phyloP scores from a whole-genome alignment of 2,888 invertebrate species.

The Arrhopalites spinosus region DNA sequence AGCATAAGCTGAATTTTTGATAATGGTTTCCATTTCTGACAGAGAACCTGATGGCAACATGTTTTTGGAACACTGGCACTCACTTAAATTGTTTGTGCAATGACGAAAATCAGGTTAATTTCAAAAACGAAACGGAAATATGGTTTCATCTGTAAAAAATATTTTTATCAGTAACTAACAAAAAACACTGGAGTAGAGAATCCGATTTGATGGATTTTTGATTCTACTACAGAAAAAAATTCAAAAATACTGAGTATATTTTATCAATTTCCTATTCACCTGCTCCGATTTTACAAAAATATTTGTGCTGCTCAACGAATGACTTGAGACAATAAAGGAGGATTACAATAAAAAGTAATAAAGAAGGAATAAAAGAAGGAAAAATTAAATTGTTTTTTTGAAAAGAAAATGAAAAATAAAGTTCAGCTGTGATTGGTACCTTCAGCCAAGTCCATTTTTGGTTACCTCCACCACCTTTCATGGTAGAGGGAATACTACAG shows the following conservation, averaged over 20 bases:
- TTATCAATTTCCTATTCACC: too few species aligned
- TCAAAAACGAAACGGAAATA: background rate
- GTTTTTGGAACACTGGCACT: slow-evolving; percentile 1
- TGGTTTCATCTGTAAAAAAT: background rate
- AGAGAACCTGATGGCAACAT: background rate
- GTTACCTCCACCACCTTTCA: background rate
- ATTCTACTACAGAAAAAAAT: too few species aligned
- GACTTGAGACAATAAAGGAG: background rate
- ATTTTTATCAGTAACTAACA: background rate
- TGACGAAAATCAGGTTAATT: background rate
- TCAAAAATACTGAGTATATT: too few species aligned
- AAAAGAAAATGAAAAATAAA: background rate
- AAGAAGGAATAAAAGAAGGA: background rate
- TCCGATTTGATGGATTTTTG: too few species aligned
- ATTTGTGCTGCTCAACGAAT: background rate
- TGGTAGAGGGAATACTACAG: background rate
- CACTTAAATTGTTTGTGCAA: background rate
- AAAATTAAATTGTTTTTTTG: background rate
- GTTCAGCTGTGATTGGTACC: background rate
- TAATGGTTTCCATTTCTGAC: too few species aligned
- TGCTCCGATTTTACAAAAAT: too few species aligned
- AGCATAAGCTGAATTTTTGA: too few species aligned
- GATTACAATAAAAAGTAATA: background rate
- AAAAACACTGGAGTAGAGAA: background rate
- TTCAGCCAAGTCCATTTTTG: slow-evolving; percentile 1